Base-by-base conservation (phyloP, 2,113 vertebrate genomes). In the Callionymus lyra region DNA sequence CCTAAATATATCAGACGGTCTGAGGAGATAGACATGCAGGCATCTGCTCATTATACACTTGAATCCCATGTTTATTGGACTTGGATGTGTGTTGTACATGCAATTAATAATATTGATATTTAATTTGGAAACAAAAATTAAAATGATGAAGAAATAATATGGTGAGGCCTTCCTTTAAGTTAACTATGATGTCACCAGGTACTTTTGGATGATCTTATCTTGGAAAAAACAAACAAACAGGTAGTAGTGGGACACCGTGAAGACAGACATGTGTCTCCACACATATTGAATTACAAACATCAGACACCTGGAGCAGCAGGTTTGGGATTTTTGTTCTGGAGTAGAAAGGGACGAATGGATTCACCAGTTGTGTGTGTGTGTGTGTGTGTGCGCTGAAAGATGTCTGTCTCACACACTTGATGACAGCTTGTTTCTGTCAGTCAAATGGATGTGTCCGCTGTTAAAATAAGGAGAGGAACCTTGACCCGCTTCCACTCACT, bases 141-240 rank as follows among this genome's bases (percentile, higher is more conserved):
- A 27, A 27, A 27, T 27, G 21, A 27, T 5, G 4, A 27, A 27
- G 4, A 27, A 27, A 5, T 4, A 27, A 27, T 27, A 27, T 27
- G 21, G 8, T 27, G 21, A 5, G 21, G 21, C 8, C 4, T 4
- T 27, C 21, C 21, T 27, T 4, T 5, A 8, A 8, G 21, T 27
- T 5, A 27, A 27, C 27, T 9, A 15, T 62, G 65, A 59, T 54
- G 33, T 67, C 49, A 50, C 31, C 35, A 38, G 31, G 43, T 39
- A 19, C 34, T 15, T 38, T 45, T 54, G 16, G n/a, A 31, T 19
- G 37, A 9, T 10, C 0, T 17, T 38, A 11, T 17, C 5, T 18
- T n/a, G 0, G 32, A 34, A 17, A 61, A 54, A 58, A 72, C 51
- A 32, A 53, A 17, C 12, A n/a, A n/a, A n/a, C 50, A 12, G 16